Base-by-base conservation (phyloP, 2,888 invertebrate genomes). In the Anthrax anthrax region DNA sequence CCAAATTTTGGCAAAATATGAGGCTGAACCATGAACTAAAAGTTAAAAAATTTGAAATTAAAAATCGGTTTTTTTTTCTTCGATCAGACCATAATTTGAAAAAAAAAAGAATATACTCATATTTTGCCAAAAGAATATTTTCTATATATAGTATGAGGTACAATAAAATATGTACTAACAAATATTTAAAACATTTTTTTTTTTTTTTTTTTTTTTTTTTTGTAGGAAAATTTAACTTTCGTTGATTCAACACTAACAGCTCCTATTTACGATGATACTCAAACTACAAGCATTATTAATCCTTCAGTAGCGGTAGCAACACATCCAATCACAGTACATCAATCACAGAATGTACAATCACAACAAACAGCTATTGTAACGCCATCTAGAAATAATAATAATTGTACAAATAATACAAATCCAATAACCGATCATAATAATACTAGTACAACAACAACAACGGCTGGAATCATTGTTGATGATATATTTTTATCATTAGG, bases 401-500 rank as follows among this genome's bases (percentile, higher is more conserved):
- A 34, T 17, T 43, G 34, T 17, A 47, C 47, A 50, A 55, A 43
- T 49, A 52, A 52, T 39, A 55, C 51, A 37, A 51, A 51, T 32
- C n/a, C n/a, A n/a, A n/a, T n/a, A n/a, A n/a, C n/a, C n/a, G n/a
- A n/a, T n/a, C n/a, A n/a, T n/a, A n/a, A n/a, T n/a, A n/a, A n/a
- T n/a, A 37, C 41, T 13, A 48, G 40, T 47, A 44, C 47, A 37
- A 48, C 43, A 45, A 46, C 41, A 41, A 47, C 51, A 42, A 50
- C 57, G 27, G 52, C 60, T 52, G 64, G 59, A 52, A 63, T 67
- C 37, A 63, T 66, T 52, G 67, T 68, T 50, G 69, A 69, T 51
- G 68, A 69, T 48, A 69, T 69, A 66, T 69, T 69, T 64, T 67
- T 69, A 57, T 65, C 68, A 47, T 56, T 69, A 49, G 69, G 68